A percentile compares a stretch with the other conserved stretches of the same genome.
These are phyloP conservation scores for Leptopilina myrica DNA, from an alignment of 2,888 invertebrate genomes.

Conservation along the genomic window DNA sequence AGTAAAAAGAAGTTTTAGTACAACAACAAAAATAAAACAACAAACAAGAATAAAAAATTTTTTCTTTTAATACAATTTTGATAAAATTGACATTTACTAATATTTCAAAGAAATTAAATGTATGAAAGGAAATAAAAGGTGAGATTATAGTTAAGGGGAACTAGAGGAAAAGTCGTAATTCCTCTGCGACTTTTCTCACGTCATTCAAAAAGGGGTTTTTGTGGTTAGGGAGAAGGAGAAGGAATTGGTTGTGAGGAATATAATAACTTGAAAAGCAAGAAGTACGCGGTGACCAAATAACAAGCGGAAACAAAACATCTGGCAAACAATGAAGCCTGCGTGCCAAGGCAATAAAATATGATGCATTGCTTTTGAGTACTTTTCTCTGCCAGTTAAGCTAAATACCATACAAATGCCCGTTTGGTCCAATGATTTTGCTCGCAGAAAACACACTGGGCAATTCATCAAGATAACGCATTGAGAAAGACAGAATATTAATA, in stretches of 20 bases:
- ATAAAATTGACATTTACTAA: too few relatives aligned
- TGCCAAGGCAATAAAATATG: conserved; percentile 72
- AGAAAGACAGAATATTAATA: conserved; percentile 30
- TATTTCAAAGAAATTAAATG: too few relatives aligned
- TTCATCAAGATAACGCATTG: conserved; percentile 31
- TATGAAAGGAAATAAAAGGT: conserved; percentile 15
- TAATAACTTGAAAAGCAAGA: conserved; percentile 34
- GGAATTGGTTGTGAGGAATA: background rate
- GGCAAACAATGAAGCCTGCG: conserved; percentile 66
- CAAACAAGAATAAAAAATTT: too few relatives aligned
- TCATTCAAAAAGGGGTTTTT: background rate
- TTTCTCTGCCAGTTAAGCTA: conserved; percentile 60
- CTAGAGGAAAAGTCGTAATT: conserved; percentile 14
- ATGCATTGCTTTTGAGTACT: conserved; percentile 62
- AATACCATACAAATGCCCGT: conserved; percentile 29
- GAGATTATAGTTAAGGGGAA: conserved; percentile 8
- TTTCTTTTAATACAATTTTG: too few relatives aligned
- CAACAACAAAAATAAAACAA: too few relatives aligned
- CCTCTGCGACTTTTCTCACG: conserved; percentile 25
- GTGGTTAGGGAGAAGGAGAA: too few relatives aligned
- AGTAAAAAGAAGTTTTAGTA: too few relatives aligned
- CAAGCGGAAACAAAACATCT: conserved; percentile 71
- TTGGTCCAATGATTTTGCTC: conserved; percentile 24
- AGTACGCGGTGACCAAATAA: conserved; percentile 60
- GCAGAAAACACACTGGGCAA: conserved; percentile 14